A percentile compares a stretch with the other conserved stretches of the same genome.
These are phyloP conservation scores for Aphidius colemani DNA, from an alignment of 2,888 invertebrate genomes.

Conservation along the genomic window DNA sequence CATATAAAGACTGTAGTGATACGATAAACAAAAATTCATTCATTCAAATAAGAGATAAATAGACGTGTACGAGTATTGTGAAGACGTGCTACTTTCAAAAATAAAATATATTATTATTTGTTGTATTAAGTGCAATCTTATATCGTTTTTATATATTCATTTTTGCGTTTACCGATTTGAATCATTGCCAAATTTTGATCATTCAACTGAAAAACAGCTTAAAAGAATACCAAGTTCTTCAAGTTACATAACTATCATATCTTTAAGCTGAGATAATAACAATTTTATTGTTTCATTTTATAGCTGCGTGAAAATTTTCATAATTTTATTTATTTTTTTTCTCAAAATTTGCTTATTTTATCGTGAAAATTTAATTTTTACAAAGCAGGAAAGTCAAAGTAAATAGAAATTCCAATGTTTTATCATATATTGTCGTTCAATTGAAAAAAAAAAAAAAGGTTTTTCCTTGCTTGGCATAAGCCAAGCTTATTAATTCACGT, in stretches of 20 bases:
- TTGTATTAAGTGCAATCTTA: constrained; percentile 8
- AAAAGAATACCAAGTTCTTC: neutral
- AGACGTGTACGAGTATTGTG: constrained; percentile 9
- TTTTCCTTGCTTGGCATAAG: too few species aligned
- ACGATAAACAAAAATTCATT: constrained; percentile 18
- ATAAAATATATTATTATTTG: constrained; percentile 14
- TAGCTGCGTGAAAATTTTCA: neutral
- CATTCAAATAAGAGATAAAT: constrained; percentile 3
- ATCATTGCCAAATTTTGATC: constrained; percentile 46
- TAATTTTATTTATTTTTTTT: too few species aligned
- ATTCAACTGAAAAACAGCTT: constrained; percentile 18
- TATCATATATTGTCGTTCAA: too few species aligned
- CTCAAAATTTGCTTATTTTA: too few species aligned
- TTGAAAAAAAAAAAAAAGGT: too few species aligned
- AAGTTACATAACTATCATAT: too few species aligned
- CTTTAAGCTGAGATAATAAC: neutral
- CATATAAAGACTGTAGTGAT: neutral
- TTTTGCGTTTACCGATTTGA: constrained; percentile 43
- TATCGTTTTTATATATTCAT: neutral
- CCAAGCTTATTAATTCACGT: too few species aligned
- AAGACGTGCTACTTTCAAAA: constrained; percentile 25
- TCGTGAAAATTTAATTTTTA: too few species aligned
- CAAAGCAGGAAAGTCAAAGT: too few species aligned
- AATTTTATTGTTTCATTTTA: neutral
- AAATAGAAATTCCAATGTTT: too few species aligned